Conservation (phyloP, 1,140 invertebrate genomes). For the Drosophila pallidifrons region DNA sequence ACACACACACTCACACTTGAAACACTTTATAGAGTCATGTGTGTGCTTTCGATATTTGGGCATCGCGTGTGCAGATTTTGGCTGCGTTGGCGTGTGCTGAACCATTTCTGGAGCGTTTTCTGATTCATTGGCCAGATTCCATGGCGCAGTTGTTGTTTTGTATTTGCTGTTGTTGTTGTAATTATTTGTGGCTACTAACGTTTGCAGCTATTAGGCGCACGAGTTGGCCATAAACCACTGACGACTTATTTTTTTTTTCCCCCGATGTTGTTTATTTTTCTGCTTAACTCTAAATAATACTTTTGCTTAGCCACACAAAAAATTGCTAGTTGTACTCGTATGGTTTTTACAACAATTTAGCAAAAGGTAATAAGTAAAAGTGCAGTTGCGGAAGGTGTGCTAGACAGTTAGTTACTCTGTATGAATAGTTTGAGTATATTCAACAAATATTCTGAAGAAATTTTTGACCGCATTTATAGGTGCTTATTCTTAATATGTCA, state of each 20-base stretch:
- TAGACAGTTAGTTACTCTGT: neutral
- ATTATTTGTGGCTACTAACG: constrained; percentile 59
- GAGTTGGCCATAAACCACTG: constrained; percentile 80
- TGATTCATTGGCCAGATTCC: constrained; percentile 80
- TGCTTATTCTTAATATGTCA: no score
- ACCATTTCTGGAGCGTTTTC: constrained; percentile 50
- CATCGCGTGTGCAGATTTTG: constrained; percentile 59
- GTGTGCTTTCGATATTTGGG: constrained; percentile 55
- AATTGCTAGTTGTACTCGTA: constrained; percentile 25
- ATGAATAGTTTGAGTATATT: neutral
- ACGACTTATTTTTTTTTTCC: constrained; percentile 30
- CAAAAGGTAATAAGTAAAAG: constrained; percentile 28
- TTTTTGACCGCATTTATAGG: no score
- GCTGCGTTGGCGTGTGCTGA: constrained; percentile 47
- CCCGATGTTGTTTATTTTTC: neutral
- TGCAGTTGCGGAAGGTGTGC: neutral
- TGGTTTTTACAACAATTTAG: constrained; percentile 16
- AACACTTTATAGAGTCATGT: constrained; percentile 3
- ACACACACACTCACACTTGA: neutral
- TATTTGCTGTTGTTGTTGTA: constrained; percentile 48
- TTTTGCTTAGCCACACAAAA: constrained; percentile 50
- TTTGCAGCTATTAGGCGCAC: constrained; percentile 72
- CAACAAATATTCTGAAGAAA: no score
- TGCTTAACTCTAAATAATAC: constrained; percentile 25
- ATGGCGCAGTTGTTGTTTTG: constrained; percentile 53